Evolutionary conservation across 2,797 vertebrate genomes (phyloP), one percentile per base, ranked within the genome.

Genomic region (Spea hammondii): DNA sequence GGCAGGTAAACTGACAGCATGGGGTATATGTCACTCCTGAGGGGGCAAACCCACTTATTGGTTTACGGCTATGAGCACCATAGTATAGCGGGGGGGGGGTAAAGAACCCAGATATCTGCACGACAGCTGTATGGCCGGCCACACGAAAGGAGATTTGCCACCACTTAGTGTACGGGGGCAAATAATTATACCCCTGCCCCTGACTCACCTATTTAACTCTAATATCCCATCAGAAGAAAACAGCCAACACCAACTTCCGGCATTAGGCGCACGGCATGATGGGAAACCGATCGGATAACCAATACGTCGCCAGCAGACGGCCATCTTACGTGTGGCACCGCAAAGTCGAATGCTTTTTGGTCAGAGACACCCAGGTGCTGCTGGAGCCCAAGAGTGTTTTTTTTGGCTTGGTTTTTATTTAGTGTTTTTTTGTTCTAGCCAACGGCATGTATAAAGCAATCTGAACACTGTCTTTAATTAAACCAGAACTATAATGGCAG

Each of bases 61-160:
- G 32, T 32, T 32, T 32, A 32, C 32, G 32, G 32, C 32, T 32
- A 32, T 32, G 32, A 32, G 32, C 32, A 32, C 32, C 32, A 32
- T 3, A 32, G 32, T 32, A 3, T 32, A 32, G 32, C 17, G 17
- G 32, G 32, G 32, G 32, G 32, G 32, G 32, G 32, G 2, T 32
- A 32, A 32, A 32, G 32, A 32, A 32, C 32, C 32, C 32, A 32
- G 32, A 32, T 32, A 32, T 32, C 32, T 32, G 32, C 32, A 32
- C 32, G 32, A 32, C 32, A 32, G 32, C 32, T 32, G 32, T 32
- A 32, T 32, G 32, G 32, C 2, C 32, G 32, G 11, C 71, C 32
- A 7, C 48, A 4, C n/a, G 2, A 17, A 95, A 87, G 44, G 12
- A 48, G 13, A 55, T 5, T 46, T 46, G 4, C 59, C 59, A 49